These are phyloP conservation scores for Dolichopus griseipennis DNA, from an alignment of 2,888 invertebrate species.

Conservation along the genomic window DNA sequence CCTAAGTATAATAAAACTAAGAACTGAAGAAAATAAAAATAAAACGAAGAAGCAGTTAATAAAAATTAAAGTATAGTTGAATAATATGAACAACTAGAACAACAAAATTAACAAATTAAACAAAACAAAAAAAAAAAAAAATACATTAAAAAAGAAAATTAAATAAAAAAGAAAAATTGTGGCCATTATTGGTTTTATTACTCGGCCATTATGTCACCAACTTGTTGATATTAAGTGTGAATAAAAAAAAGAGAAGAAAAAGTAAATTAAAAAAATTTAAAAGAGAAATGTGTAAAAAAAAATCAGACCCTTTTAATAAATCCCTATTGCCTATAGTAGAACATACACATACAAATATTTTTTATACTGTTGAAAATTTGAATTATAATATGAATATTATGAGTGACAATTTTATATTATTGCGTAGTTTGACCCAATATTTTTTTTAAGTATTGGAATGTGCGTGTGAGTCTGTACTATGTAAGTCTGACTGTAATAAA, in stretches of 20 bases:
- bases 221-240: background rate
- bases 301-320: background rate
- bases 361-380: too few relatives aligned
- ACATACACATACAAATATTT: too few relatives aligned
- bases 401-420: too few relatives aligned
- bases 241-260: background rate
- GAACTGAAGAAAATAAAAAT: background rate
- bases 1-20: background rate
- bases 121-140: background rate
- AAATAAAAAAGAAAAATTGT: background rate
- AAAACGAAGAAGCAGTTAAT: background rate
- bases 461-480: too few relatives aligned
- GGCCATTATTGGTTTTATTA: constrained; percentile 19
- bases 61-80: background rate
- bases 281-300: background rate
- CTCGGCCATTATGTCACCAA: constrained; percentile 24
- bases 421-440: too few relatives aligned
- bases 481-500: too few relatives aligned
- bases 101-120: background rate
- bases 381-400: too few relatives aligned
- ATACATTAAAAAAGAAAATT: background rate
- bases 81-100: background rate
- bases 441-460: too few relatives aligned
- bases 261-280: background rate
- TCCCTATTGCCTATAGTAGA: background rate